phyloP scores from a whole-genome alignment of 2,888 invertebrate genomes.

The Chloromyia formosa region DNA sequence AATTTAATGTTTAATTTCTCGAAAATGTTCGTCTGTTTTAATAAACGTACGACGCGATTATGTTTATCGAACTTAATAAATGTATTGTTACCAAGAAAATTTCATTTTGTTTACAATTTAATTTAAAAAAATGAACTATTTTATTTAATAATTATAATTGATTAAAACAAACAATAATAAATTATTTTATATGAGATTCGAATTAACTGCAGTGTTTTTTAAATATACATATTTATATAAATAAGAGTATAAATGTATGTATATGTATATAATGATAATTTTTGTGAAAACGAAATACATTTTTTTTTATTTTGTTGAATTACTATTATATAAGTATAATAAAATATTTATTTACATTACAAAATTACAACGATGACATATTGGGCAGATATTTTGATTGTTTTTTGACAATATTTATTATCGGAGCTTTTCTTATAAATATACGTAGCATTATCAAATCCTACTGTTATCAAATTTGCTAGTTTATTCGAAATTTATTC shows the following conservation, averaged over 20 bases:
- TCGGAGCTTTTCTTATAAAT: too few species aligned
- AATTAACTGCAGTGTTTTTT: conserved; percentile 41
- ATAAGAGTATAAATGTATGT: conserved; percentile 34
- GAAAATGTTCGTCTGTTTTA: too few species aligned
- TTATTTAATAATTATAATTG: neutral
- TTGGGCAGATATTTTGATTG: too few species aligned
- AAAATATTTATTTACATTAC: neutral
- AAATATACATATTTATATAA: conserved; percentile 20
- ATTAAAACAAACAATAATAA: conserved; percentile 23
- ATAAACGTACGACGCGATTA: too few species aligned
- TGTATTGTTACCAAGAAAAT: too few species aligned
- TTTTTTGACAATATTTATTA: too few species aligned
- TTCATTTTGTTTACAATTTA: neutral
- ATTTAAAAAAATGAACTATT: neutral
- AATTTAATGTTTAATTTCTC: neutral
- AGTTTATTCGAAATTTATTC: too few species aligned
- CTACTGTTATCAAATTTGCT: too few species aligned
- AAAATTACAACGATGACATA: neutral
- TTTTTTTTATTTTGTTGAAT: too few species aligned
- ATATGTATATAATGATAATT: conserved; percentile 19
- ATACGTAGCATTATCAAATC: too few species aligned
- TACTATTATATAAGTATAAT: too few species aligned
- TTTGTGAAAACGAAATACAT: neutral
- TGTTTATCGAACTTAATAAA: neutral
- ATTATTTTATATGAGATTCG: conserved; percentile 37